A percentile compares a stretch with the other conserved stretches of the same genome.
Conservation (phyloP, 2,888 invertebrate species). For the Ichneumoninae sp. region DNA sequence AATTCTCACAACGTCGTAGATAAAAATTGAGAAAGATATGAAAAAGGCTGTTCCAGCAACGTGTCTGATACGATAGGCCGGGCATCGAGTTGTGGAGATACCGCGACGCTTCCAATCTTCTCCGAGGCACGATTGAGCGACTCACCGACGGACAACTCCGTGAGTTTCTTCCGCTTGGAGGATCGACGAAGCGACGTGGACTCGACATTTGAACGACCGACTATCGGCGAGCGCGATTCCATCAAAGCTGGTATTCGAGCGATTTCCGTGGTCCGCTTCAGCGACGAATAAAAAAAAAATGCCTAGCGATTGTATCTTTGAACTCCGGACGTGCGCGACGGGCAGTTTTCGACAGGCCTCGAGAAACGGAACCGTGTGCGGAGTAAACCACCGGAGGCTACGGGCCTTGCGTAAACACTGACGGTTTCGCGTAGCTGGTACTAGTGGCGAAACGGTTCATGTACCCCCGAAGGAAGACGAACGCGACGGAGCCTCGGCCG, state of each 20-base stretch:
- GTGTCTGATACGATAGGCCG: background rate
- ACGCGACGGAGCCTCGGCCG: constrained; percentile 37
- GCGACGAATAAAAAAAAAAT: background rate
- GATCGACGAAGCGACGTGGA: constrained; percentile 69
- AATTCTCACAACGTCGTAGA: background rate
- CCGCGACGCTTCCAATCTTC: background rate
- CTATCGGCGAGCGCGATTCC: constrained; percentile 53
- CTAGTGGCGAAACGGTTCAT: constrained; percentile 53
- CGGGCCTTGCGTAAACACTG: constrained; percentile 68
- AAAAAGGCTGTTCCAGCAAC: background rate
- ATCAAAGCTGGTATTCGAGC: constrained; percentile 35
- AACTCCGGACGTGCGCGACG: background rate
- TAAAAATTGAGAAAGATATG: background rate
- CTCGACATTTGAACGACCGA: constrained; percentile 67
- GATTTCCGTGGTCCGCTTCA: background rate
- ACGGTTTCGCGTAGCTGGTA: constrained; percentile 22
- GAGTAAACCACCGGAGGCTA: constrained; percentile 47
- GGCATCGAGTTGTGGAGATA: background rate
- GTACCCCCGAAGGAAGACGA: constrained; percentile 50
- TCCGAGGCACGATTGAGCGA: background rate
- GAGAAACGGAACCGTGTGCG: constrained; percentile 33
- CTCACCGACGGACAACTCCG: constrained; percentile 77
- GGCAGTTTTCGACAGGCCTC: background rate
- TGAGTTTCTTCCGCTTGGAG: constrained; percentile 71
- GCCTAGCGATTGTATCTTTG: background rate